These are phyloP conservation scores for Styela plicata DNA, from an alignment of 23 tunicate genomes.

Conservation along the genomic window DNA sequence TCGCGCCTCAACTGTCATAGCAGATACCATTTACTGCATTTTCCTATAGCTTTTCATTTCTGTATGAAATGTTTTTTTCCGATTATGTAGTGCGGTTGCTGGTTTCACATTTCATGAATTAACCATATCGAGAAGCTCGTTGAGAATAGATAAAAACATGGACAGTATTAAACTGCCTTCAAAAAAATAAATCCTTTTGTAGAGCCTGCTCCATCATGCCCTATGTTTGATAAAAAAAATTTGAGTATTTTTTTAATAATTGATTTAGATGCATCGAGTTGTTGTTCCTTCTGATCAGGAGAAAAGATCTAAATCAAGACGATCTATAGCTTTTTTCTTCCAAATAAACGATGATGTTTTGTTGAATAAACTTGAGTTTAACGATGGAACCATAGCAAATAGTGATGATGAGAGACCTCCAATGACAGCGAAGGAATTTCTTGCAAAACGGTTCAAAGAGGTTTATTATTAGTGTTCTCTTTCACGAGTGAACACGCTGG, in stretches of 20 bases:
- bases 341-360: not conserved
- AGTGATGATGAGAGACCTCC: not conserved
- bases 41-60: too few species aligned
- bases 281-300: not conserved
- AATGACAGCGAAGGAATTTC: not conserved
- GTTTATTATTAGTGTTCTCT: too few species aligned
- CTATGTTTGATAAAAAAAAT: not conserved
- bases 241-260: too few species aligned
- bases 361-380: not conserved
- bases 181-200: not conserved
- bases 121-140: too few species aligned
- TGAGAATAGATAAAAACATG: not conserved
- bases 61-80: too few species aligned
- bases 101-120: too few species aligned
- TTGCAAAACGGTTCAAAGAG: not conserved
- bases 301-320: not conserved
- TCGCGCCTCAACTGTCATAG: too few species aligned
- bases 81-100: too few species aligned
- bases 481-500: too few species aligned
- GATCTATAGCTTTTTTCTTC: constrained; percentile 1
- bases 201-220: not conserved
- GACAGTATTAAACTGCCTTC: not conserved
- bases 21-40: too few species aligned
- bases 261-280: not conserved
- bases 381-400: not conserved